Evolutionary conservation across 37 sponge, comb jelly and placozoan genomes (phyloP), one percentile per base, ranked within the genome.

Genomic region (Bolinopsis microptera): DNA sequence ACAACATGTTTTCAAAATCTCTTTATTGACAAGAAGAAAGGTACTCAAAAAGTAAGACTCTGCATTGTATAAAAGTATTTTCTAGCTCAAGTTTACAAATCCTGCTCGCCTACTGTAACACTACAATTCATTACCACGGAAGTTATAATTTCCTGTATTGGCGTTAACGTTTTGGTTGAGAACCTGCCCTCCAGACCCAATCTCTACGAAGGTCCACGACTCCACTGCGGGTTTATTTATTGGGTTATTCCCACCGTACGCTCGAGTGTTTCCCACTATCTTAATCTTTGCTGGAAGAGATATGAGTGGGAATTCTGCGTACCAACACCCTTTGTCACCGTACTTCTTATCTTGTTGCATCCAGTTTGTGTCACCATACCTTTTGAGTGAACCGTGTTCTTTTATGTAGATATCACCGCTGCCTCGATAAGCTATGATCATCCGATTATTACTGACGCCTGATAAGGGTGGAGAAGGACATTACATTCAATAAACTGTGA

Each of bases 181-280:
- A 26, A 26, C 3, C 3, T 22, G 24, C 24, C 74, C 74, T 9
- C 30, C 74, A 70, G 74, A 1, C 25, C 74, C 74, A 3, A 70
- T 70, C 16, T 70, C 74, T 9, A 70, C 74, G 74, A n/a, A 70
- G 74, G 74, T 70, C 74, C 74, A 70, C 5, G 74, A 28, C 26
- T 70, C 74, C 2, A 70, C 74, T 24, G 74, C 74, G 3, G 74
- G 74, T 70, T 70, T 70, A 5, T n/a, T 22, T n/a, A 3, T 1
- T 1, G 74, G 3, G 3, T 26, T 9, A n/a, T 26, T 26, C 16
- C 74, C 74, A n/a, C 25, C 5, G 30, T 70, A 26, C 24, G 74
- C 28, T n/a, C 1, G 25, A 70, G 74, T 70, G 74, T 70, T 2
- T n/a, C 74, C 74, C 16, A 26, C 30, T 3, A 70, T 70, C 28